Percentiles rank a stretch among this genome's conserved stretches.
Conservation (phyloP, 2,888 invertebrate species). For the Atethmia centrago region DNA sequence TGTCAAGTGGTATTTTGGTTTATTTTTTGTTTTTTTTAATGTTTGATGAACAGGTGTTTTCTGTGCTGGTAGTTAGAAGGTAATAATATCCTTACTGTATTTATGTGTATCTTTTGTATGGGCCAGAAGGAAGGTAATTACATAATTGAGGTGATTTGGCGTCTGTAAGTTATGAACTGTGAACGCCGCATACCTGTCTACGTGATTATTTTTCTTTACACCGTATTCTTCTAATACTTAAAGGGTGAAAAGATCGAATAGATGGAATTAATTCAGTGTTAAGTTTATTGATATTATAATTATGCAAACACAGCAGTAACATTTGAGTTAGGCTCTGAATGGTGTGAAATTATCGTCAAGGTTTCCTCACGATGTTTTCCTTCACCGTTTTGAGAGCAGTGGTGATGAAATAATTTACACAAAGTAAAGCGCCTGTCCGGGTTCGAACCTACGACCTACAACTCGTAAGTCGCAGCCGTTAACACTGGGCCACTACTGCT, state of each 20-base stretch:
- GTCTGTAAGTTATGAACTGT: constrained; percentile 43
- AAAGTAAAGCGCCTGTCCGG: too few relatives aligned
- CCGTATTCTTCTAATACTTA: not conserved
- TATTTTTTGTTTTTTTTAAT: constrained; percentile 63
- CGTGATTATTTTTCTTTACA: constrained; percentile 21
- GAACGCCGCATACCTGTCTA: constrained; percentile 4
- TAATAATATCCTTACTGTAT: constrained; percentile 61
- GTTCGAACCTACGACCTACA: too few relatives aligned
- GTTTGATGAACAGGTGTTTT: constrained; percentile 74
- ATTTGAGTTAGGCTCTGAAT: not conserved
- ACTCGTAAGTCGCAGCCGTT: too few relatives aligned
- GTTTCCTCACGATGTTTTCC: too few relatives aligned
- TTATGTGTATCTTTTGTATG: constrained; percentile 42
- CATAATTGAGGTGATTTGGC: constrained; percentile 37
- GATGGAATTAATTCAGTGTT: too few relatives aligned
- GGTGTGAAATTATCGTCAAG: too few relatives aligned
- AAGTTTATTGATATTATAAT: not conserved
- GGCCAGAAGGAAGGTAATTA: constrained; percentile 31
- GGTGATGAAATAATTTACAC: too few relatives aligned
- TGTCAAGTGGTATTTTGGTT: constrained; percentile 71
- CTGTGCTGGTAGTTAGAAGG: constrained; percentile 57
- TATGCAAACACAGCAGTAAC: not conserved
- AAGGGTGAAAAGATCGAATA: not conserved
- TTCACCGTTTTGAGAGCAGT: too few relatives aligned
- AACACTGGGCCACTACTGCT: too few relatives aligned